phyloP scores from a whole-genome alignment of 2,113 vertebrate species.

The Ophiodon elongatus region DNA sequence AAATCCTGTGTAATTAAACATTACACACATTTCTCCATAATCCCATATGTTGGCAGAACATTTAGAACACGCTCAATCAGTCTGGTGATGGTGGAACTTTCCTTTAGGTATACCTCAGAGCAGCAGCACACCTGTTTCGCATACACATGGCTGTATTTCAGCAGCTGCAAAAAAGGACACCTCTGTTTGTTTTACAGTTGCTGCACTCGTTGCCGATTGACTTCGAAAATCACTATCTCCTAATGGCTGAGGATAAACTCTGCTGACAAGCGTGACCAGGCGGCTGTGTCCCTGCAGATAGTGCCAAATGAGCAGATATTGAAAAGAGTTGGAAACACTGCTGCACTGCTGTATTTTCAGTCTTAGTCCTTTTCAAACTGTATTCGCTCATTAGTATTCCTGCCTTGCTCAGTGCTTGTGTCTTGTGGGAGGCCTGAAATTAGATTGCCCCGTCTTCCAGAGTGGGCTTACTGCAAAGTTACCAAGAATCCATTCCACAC shows the following conservation, averaged over 20 bases:
- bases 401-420: slow-evolving; percentile 26
- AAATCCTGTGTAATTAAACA: neutral
- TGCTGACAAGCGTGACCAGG: slow-evolving; percentile 24
- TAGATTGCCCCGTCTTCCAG: slow-evolving; percentile 30
- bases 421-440: slow-evolving; percentile 36
- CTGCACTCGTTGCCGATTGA: neutral
- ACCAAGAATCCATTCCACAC: slow-evolving; percentile 8
- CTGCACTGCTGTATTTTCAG: slow-evolving; percentile 1
- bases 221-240: slow-evolving; percentile 21
- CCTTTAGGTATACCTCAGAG: neutral
- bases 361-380: slow-evolving; percentile 13
- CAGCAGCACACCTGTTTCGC: neutral
- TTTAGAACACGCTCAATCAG: neutral
- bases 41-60: neutral
- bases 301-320: slow-evolving; percentile 26
- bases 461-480: slow-evolving; percentile 36
- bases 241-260: slow-evolving; percentile 19
- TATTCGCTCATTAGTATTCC: slow-evolving; percentile 44
- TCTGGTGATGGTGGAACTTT: neutral
- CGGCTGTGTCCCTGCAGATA: slow-evolving; percentile 10
- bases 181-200: slow-evolving; percentile 3
- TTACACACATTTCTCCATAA: neutral
- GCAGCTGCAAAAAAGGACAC: neutral
- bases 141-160: neutral
- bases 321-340: neutral